Percentiles rank a stretch among this genome's conserved stretches.
These are phyloP conservation scores for Tetragonula clypearis DNA, from an alignment of 1,140 invertebrate genomes.

Conservation along the genomic window DNA sequence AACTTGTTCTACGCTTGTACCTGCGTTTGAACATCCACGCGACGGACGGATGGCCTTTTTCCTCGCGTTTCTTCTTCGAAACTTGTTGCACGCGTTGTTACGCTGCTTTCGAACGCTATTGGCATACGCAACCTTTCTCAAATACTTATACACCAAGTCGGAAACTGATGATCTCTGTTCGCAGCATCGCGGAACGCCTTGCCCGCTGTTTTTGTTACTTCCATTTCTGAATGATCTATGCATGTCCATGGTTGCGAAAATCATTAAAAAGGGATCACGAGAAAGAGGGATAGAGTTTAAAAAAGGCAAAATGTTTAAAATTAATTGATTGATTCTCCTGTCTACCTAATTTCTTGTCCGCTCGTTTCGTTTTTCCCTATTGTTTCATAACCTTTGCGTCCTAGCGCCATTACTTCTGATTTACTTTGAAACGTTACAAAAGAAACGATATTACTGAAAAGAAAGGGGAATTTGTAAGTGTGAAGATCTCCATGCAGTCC, in stretches of 20 bases:
- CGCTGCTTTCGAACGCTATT: constrained; percentile 45
- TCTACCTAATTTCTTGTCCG: neutral
- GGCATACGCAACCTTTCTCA: constrained; percentile 51
- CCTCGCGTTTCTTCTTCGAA: constrained; percentile 50
- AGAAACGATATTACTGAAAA: too few species aligned
- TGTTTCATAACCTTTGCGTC: neutral
- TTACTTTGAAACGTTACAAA: neutral
- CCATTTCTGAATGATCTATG: constrained; percentile 2
- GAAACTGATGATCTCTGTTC: constrained; percentile 50
- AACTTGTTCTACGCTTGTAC: too few species aligned
- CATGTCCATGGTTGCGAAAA: neutral
- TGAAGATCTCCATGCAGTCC: too few species aligned
- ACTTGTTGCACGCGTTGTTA: constrained; percentile 62
- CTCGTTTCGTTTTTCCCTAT: neutral
- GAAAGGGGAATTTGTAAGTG: neutral
- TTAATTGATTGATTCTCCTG: neutral
- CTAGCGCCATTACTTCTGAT: neutral
- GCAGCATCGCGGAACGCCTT: neutral
- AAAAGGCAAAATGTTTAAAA: neutral
- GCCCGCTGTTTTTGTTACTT: neutral
- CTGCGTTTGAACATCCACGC: neutral
- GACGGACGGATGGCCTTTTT: constrained; percentile 26
- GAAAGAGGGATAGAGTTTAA: neutral
- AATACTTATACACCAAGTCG: constrained; percentile 69
- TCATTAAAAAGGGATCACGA: neutral